A percentile compares a stretch with the other conserved stretches of the same genome.
Conservation (phyloP, 2,113 vertebrate species). For the Sylvietta virens region DNA sequence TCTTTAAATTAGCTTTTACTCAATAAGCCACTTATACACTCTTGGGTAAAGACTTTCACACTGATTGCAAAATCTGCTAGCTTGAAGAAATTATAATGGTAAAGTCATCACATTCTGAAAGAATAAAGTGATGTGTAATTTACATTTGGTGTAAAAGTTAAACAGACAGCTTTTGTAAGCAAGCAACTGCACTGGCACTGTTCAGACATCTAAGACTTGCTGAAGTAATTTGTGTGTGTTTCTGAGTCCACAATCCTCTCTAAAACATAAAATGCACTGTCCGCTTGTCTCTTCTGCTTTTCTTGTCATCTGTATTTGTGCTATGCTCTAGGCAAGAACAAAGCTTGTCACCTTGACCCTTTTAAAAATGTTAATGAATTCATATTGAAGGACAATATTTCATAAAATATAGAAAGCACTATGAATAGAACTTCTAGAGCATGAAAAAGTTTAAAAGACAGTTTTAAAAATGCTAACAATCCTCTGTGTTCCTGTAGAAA, state of each 20-base stretch:
- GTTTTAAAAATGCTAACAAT: neutral
- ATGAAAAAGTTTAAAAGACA: neutral
- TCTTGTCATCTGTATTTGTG: neutral
- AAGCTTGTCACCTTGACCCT: neutral
- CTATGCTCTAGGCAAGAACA: neutral
- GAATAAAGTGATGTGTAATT: neutral
- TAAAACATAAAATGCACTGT: neutral
- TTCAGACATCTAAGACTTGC: neutral
- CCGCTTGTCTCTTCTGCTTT: neutral
- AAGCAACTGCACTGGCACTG: neutral
- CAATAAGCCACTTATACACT: neutral
- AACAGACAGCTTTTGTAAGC: neutral
- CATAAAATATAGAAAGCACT: neutral
- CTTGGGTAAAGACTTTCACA: neutral
- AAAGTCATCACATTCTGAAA: neutral
- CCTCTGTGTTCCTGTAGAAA: neutral
- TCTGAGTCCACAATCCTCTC: neutral
- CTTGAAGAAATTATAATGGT: neutral
- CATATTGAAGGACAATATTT: neutral
- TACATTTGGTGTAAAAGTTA: neutral
- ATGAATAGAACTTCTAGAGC: neutral
- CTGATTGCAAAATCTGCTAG: neutral
- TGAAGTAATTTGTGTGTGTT: neutral
- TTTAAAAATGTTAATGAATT: neutral
- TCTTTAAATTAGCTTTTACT: neutral